phyloP scores from a whole-genome alignment of 2,113 vertebrate species.

The Pipra filicauda region DNA sequence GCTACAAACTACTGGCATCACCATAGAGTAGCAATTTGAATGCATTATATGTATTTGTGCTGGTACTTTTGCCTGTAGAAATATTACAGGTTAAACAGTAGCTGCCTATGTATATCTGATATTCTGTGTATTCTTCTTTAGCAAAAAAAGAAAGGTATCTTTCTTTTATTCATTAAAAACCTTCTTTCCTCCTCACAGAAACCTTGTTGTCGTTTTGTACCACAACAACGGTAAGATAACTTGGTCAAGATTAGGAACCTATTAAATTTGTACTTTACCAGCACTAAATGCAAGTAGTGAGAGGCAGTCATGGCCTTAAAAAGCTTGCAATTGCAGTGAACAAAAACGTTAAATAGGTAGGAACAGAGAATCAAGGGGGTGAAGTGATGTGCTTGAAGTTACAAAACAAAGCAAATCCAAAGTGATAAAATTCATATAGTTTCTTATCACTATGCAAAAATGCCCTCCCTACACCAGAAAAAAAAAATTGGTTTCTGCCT shows the following conservation, averaged over 20 bases:
- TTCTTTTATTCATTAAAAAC: background rate
- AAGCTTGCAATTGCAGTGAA: background rate
- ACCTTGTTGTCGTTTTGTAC: background rate
- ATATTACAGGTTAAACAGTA: background rate
- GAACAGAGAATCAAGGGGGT: background rate
- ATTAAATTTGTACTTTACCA: background rate
- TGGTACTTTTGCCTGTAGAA: background rate
- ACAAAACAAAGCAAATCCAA: background rate
- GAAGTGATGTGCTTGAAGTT: background rate
- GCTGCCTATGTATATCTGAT: background rate
- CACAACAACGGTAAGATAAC: background rate
- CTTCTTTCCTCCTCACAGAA: background rate
- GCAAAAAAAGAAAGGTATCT: fast-evolving
- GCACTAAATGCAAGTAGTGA: background rate
- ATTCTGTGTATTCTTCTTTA: background rate
- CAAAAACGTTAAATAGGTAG: background rate
- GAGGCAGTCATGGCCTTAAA: background rate
- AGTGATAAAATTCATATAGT: background rate
- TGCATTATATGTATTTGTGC: background rate
- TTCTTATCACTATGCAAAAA: background rate
- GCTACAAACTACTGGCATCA: background rate
- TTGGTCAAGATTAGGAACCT: background rate
- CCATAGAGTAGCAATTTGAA: background rate
- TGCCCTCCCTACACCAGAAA: background rate
- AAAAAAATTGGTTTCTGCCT: background rate